Evolutionary conservation across 2,113 vertebrate genomes (phyloP).

Genomic region (Cacatua alba): DNA sequence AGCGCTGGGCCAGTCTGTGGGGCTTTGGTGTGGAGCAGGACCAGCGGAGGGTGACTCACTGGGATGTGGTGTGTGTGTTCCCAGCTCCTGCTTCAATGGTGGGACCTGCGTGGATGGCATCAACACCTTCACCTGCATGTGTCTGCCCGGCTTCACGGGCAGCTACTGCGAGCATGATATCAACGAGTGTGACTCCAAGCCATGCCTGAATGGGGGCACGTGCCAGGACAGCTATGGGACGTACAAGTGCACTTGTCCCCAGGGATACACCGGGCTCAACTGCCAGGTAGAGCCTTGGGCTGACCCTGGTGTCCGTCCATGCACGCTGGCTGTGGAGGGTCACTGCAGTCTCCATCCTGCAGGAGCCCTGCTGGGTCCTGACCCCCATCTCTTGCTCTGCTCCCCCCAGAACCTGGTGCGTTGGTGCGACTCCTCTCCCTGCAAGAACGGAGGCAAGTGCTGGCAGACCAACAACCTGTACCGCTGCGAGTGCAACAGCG

Average conservation of each 20-base stretch:
- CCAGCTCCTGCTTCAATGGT: constrained; percentile 94
- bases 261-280: constrained; percentile 92
- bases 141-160: constrained; percentile 90
- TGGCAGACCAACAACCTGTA: constrained; percentile 89
- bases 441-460: constrained; percentile 91
- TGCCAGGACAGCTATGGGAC: constrained; percentile 96
- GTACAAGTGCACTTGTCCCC: constrained; percentile 92
- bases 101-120: constrained; percentile 94
- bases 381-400: neutral
- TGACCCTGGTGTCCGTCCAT: rapidly evolving
- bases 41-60: rapidly evolving
- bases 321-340: neutral
- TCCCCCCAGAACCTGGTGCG: constrained; percentile 85
- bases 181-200: constrained; percentile 93
- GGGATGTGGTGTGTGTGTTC: neutral
- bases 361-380: neutral
- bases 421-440: constrained; percentile 93
- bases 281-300: constrained; percentile 85
- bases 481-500: constrained; percentile 87
- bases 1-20: neutral
- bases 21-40: rapidly evolving
- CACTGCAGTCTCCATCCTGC: neutral
- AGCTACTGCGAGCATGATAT: constrained; percentile 96
- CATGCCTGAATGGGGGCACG: constrained; percentile 91
- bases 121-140: constrained; percentile 92